A percentile compares a stretch with the other conserved stretches of the same genome.
Evolutionary conservation across 1,140 invertebrate genomes (phyloP).

Genomic region (Bombus difficillimus): DNA sequence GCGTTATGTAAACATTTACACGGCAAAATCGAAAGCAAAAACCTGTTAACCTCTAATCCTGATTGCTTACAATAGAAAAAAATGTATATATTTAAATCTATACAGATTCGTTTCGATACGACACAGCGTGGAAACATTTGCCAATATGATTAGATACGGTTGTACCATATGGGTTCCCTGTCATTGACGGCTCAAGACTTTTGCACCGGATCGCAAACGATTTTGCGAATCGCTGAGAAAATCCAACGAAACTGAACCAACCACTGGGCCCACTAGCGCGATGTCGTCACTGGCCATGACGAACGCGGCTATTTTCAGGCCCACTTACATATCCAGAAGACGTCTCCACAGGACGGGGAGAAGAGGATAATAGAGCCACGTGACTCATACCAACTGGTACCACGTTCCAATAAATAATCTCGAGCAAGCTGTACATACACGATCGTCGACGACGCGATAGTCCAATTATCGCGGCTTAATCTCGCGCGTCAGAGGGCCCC

Average conservation of each 20-base stretch:
- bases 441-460: slow-evolving; percentile 42
- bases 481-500: background rate
- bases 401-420: slow-evolving; percentile 41
- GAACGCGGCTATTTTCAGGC: slow-evolving; percentile 72
- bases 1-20: background rate
- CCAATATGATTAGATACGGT: background rate
- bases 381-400: slow-evolving; percentile 8
- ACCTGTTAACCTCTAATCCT: background rate
- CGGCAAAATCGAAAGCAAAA: background rate
- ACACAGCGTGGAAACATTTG: too few relatives aligned
- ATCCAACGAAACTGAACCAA: background rate
- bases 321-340: slow-evolving; percentile 53
- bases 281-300: slow-evolving; percentile 64
- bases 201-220: too few relatives aligned
- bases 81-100: background rate
- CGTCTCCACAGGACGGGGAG: background rate
- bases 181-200: too few relatives aligned
- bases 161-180: too few relatives aligned
- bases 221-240: background rate
- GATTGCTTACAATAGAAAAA: fast-evolving
- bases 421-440: background rate
- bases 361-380: slow-evolving; percentile 12
- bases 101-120: background rate
- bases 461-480: slow-evolving; percentile 53
- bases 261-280: slow-evolving; percentile 53